phyloP scores from a whole-genome alignment of 2,113 vertebrate genomes.

The Rhinoderma darwinii region DNA sequence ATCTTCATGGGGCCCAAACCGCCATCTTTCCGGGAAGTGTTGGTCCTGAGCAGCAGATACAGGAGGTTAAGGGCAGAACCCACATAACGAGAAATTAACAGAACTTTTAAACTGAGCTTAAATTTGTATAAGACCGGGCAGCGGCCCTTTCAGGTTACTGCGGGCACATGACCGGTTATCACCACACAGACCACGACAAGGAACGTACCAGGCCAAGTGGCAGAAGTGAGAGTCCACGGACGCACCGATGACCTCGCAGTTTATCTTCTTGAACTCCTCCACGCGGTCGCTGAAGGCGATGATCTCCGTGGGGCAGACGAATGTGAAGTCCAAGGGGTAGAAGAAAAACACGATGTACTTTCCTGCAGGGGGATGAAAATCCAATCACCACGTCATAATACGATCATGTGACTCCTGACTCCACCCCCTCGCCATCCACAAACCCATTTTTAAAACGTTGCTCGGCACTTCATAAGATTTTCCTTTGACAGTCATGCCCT shows the following conservation, averaged over 20 bases:
- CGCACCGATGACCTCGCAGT: slow-evolving; percentile 92
- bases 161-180: too few species aligned
- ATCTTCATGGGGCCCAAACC: slow-evolving; percentile 94
- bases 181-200: too few species aligned
- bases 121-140: too few species aligned
- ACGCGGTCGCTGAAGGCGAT: slow-evolving; percentile 94
- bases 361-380: slow-evolving; percentile 73
- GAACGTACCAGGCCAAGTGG: slow-evolving; percentile 90
- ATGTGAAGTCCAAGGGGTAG: slow-evolving; percentile 97
- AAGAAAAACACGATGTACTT: slow-evolving; percentile 97
- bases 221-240: slow-evolving; percentile 98
- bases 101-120: too few species aligned
- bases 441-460: too few species aligned
- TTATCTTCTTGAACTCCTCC: slow-evolving; percentile 91
- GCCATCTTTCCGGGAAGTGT: slow-evolving; percentile 90
- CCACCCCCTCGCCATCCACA: too few species aligned
- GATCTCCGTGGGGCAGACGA: slow-evolving; percentile 97
- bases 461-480: too few species aligned
- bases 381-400: too few species aligned
- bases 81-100: too few species aligned
- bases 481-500: too few species aligned
- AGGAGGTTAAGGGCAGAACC: neutral
- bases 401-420: too few species aligned
- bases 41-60: slow-evolving; percentile 76
- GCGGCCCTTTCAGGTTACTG: too few species aligned